phyloP scores from a whole-genome alignment of 2,888 invertebrate genomes.

The Zhengitettix transpicula region DNA sequence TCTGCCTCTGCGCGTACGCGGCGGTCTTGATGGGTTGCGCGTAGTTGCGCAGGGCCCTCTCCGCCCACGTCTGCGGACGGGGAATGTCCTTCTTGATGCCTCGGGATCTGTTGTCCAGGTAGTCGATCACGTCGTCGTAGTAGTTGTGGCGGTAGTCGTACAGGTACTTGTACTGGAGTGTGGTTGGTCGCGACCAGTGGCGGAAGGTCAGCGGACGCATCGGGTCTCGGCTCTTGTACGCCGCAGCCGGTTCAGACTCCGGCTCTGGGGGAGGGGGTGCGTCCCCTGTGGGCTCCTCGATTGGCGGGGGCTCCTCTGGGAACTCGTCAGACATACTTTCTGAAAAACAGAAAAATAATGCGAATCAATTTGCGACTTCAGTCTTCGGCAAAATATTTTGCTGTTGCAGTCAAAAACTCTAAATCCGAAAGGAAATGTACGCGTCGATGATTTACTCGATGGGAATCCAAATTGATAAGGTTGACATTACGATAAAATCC shows the following conservation, averaged over 20 bases:
- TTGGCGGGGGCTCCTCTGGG: too few species aligned
- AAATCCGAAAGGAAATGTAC: too few species aligned
- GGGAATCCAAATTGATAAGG: too few species aligned
- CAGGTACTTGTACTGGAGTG: slow-evolving; percentile 65
- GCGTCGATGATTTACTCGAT: too few species aligned
- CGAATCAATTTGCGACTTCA: too few species aligned
- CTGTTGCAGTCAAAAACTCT: too few species aligned
- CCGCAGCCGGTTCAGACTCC: slow-evolving; percentile 19
- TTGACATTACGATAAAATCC: too few species aligned
- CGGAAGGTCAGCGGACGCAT: slow-evolving; percentile 53
- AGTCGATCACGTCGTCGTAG: slow-evolving; percentile 71
- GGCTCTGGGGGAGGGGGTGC: slow-evolving; percentile 14
- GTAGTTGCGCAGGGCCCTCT: slow-evolving; percentile 60
- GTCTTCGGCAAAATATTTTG: too few species aligned
- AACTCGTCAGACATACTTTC: too few species aligned
- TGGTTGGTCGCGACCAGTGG: slow-evolving; percentile 75
- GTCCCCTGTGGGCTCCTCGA: slow-evolving; percentile 1
- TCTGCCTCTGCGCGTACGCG: slow-evolving; percentile 1
- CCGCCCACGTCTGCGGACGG: slow-evolving; percentile 71
- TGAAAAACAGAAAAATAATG: too few species aligned
- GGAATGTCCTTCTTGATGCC: slow-evolving; percentile 52
- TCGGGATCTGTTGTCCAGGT: slow-evolving; percentile 56
- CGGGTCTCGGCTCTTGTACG: slow-evolving; percentile 36
- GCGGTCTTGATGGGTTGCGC: slow-evolving; percentile 16
- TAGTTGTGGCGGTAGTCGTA: slow-evolving; percentile 74